Evolutionary conservation across 2,888 invertebrate species (phyloP), one percentile per base, ranked within the genome.

Genomic region (Lithophane ornitopus): DNA sequence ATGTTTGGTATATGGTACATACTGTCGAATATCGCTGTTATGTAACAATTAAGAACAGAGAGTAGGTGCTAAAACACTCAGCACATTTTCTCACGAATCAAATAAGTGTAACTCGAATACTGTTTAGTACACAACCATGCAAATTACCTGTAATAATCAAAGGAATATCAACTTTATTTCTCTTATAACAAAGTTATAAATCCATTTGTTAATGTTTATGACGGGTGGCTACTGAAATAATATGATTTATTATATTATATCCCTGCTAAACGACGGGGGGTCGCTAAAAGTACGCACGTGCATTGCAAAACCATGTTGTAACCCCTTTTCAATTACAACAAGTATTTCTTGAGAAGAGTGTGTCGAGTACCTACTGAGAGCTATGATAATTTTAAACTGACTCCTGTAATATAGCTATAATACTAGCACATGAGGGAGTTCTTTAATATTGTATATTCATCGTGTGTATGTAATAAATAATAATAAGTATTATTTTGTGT

Each of bases 201-300:
- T 26, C n/a, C 39, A 11, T 6, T 41, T 41, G 61, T 1, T 6
- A 44, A 11, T 74, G 7, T 22, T 34, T 52, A 58, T 49, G n/a
- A 3, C 28, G 41, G 26, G 41, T 71, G 16, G 56, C 19, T 44
- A 41, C 16, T 41, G 34, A 72, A 71, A 74, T 73, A 74, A 74
- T 76, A 28, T 61, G 52, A 59, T 72, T 72, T 81, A 61, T 80
- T 59, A 22, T 59, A 61, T 54, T 61, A 11, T 59, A 16, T 59
- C 1, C 46, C 34, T 11, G 34, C 16, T 46, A 59, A 59, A 28
- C 19, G 22, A 54, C 44, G 16, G 46, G 76, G 61, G 81, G 26
- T 49, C n/a, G 28, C 46, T 16, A 8, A n/a, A n/a, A 22, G 52
- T 75, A 44, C 22, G 54, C 76, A 81, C 61, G 76, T 77, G 82